phyloP scores from a whole-genome alignment of 2,797 vertebrate genomes.

The Sebastes nivosus region DNA sequence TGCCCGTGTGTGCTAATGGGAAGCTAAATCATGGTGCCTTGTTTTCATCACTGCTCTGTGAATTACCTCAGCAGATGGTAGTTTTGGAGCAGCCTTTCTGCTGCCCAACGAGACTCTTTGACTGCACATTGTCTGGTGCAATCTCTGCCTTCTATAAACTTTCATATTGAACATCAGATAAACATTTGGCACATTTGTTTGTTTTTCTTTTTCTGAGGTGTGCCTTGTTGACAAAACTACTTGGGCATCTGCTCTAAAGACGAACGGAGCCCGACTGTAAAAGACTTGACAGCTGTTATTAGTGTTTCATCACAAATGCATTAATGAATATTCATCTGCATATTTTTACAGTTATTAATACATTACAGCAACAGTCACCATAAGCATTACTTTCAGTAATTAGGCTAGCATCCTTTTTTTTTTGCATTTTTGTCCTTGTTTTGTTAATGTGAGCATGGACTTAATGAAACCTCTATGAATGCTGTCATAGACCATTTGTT shows the following conservation, averaged over 20 bases:
- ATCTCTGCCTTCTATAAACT: slow-evolving; percentile 19
- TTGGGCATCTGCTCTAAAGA: slow-evolving; percentile 34
- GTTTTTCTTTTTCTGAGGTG: slow-evolving; percentile 5
- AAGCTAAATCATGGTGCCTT: slow-evolving; percentile 53
- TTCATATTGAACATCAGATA: slow-evolving; percentile 4
- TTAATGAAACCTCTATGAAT: slow-evolving; percentile 13
- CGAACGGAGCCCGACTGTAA: slow-evolving; percentile 25
- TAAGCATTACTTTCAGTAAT: slow-evolving; percentile 33
- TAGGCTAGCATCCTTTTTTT: slow-evolving; percentile 32
- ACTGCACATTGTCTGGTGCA: slow-evolving; percentile 21
- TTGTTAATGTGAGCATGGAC: slow-evolving; percentile 5
- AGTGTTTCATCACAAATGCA: slow-evolving; percentile 56
- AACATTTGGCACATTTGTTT: slow-evolving; percentile 21
- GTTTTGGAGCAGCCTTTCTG: slow-evolving; percentile 21
- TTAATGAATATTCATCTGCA: slow-evolving; percentile 59
- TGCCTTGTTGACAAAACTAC: slow-evolving; percentile 22
- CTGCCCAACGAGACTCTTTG: slow-evolving; percentile 24
- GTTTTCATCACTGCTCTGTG: slow-evolving; percentile 53
- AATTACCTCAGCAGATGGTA: slow-evolving; percentile 35
- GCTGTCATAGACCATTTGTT: slow-evolving; percentile 15
- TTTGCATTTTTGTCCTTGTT: slow-evolving; percentile 16
- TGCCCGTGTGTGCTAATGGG: slow-evolving; percentile 48
- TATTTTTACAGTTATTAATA: slow-evolving; percentile 66
- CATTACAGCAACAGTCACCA: slow-evolving; percentile 46
- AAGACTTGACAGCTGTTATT: slow-evolving; percentile 43